Base-by-base conservation (phyloP, 2,113 vertebrate genomes). In the Galbula dea region DNA sequence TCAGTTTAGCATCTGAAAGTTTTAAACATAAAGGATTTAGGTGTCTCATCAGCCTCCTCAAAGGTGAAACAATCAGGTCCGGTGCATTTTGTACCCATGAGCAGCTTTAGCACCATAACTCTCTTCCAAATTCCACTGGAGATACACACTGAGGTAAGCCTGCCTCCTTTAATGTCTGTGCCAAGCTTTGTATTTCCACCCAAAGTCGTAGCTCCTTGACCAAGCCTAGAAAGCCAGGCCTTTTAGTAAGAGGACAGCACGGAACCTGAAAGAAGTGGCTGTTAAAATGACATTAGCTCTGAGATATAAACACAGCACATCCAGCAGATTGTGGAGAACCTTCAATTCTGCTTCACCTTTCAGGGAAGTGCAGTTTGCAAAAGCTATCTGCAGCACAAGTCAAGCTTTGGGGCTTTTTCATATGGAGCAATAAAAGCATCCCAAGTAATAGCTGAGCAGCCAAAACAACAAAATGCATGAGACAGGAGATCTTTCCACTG, bases 31-130 rank as follows among this genome's bases (percentile, higher is more conserved):
- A 63, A 79, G 54, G 45, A 20, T 21, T 4, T 7, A 29, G 30
- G 27, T 30, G 34, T 16, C 45, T 36, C 48, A 20, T 16, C 37
- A 45, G 9, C 54, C 52, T 29, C 61, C 37, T 45, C 32, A 67
- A 71, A 55, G 34, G 24, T 61, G n/a, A 9, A 87, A 27, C 19
- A 18, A 3, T 29, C 23, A 34, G 21, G 26, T 12, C 62, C 19
- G 10, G 0, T 3, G 41, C 54, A 17, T 2, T 2, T 3, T 32
- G 45, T 9, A 15, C 41, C 26, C 32, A 10, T 6, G 9, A 45
- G 23, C 2, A 51, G 11, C 29, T 89, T 39, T 26, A 72, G 61
- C 30, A 39, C 30, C 19, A 5, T 12, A 58, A 9, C 1, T 6
- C 58, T 34, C 23, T 52, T 82, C 59, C 78, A 80, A 77, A 74